These are phyloP conservation scores for Barbus barbus DNA, from an alignment of 2,113 vertebrate genomes.

Conservation along the genomic window DNA sequence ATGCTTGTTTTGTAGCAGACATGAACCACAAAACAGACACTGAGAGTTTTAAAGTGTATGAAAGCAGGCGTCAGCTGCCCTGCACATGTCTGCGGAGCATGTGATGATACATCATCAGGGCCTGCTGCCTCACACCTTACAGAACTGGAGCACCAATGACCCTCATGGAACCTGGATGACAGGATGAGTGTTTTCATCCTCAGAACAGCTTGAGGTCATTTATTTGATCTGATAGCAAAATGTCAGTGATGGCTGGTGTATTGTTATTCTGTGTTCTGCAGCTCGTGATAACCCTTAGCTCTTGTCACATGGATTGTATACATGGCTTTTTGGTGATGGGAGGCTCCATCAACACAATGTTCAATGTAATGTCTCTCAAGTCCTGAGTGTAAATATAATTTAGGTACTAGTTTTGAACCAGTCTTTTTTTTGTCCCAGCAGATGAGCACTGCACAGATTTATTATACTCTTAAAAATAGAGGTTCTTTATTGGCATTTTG, in stretches of 20 bases:
- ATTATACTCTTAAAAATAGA: neutral
- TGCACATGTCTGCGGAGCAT: conserved; percentile 8
- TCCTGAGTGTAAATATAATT: neutral
- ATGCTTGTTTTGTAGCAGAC: neutral
- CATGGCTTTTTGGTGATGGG: neutral
- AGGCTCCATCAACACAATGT: neutral
- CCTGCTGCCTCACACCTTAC: conserved; percentile 3
- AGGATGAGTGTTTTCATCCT: neutral
- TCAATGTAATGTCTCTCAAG: neutral
- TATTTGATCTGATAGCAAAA: neutral
- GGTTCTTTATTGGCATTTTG: neutral
- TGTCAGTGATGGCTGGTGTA: conserved; percentile 10
- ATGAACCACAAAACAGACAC: conserved; percentile 13
- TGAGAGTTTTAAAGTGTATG: neutral
- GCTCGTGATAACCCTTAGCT: neutral
- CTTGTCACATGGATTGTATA: neutral
- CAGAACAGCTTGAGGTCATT: conserved; percentile 19
- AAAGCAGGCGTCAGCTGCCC: conserved; percentile 10
- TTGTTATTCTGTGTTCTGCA: conserved; percentile 22
- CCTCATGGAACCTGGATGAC: neutral
- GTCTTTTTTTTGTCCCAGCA: neutral
- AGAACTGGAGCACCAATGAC: neutral
- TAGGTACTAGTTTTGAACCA: neutral
- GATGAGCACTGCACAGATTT: neutral
- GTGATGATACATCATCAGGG: conserved; percentile 16